A percentile compares a stretch with the other conserved stretches of the same genome.
Evolutionary conservation across 2,797 vertebrate species (phyloP).

Genomic region (Myotis findleyi): DNA sequence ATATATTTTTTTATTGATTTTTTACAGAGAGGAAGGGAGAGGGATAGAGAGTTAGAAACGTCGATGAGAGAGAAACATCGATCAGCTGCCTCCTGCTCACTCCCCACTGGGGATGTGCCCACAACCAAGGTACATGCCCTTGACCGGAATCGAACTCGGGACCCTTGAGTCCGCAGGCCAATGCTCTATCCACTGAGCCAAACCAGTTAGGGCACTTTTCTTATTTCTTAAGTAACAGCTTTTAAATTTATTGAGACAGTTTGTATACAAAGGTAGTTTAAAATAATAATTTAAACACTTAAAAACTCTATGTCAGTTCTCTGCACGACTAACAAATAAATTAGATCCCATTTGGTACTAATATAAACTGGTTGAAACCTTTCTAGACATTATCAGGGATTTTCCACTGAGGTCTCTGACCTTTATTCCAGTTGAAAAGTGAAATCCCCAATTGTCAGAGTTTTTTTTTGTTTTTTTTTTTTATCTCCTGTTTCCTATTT

Average conservation of each 20-base stretch:
- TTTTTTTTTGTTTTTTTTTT: too few relatives aligned
- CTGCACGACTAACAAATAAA: constrained; percentile 1
- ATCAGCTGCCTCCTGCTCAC: too few relatives aligned
- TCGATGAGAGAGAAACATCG: too few relatives aligned
- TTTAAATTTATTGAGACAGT: neutral
- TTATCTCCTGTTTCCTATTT: neutral
- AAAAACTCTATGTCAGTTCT: neutral
- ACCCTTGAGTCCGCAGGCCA: too few relatives aligned
- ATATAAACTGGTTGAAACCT: neutral
- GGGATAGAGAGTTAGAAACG: too few relatives aligned
- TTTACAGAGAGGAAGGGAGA: too few relatives aligned
- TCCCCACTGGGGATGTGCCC: too few relatives aligned
- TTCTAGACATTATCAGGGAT: neutral
- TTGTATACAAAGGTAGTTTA: neutral
- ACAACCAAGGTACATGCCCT: too few relatives aligned
- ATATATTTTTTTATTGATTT: too few relatives aligned
- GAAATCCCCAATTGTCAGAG: neutral
- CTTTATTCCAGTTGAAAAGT: constrained; percentile 17
- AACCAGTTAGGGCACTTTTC: neutral
- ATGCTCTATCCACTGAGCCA: too few relatives aligned
- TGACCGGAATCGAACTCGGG: too few relatives aligned
- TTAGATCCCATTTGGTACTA: neutral
- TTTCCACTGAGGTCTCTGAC: constrained; percentile 17
- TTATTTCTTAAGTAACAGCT: constrained; percentile 42
- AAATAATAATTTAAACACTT: constrained; percentile 32